Evolutionary conservation across 1,140 invertebrate genomes (phyloP).

Genomic region (Lethrus apterus): DNA sequence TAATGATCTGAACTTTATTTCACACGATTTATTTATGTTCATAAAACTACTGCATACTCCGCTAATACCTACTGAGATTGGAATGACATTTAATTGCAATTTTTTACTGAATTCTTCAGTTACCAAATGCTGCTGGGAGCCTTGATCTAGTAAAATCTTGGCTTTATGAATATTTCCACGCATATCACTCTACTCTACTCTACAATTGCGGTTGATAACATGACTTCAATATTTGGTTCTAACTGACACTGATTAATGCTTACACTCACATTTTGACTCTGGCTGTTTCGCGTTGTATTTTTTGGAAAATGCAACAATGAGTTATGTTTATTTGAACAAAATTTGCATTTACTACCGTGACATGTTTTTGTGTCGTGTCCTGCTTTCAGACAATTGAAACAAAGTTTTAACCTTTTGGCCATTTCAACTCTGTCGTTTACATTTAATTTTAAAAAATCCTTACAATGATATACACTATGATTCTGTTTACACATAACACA

Average conservation of each 20-base stretch:
- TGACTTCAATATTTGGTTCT: slow-evolving; percentile 2
- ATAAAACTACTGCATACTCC: too few relatives aligned
- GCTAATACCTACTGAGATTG: too few relatives aligned
- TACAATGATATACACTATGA: background rate
- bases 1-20: too few relatives aligned
- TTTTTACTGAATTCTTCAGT: too few relatives aligned
- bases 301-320: background rate
- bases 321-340: background rate
- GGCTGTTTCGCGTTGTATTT: background rate
- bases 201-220: slow-evolving; percentile 6
- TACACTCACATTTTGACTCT: too few relatives aligned
- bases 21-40: too few relatives aligned
- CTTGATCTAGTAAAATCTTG: too few relatives aligned
- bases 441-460: slow-evolving; percentile 1
- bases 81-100: too few relatives aligned
- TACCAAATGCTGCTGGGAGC: too few relatives aligned
- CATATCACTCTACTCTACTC: too few relatives aligned
- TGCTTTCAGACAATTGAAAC: slow-evolving; percentile 5
- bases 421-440: background rate
- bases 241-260: too few relatives aligned
- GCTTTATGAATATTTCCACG: too few relatives aligned
- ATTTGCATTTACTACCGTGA: background rate
- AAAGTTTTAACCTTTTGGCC: slow-evolving; percentile 1
- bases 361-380: background rate
- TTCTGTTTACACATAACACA: background rate